phyloP scores from a whole-genome alignment of 2,113 vertebrate species.

The Rhizomys pruinosus region DNA sequence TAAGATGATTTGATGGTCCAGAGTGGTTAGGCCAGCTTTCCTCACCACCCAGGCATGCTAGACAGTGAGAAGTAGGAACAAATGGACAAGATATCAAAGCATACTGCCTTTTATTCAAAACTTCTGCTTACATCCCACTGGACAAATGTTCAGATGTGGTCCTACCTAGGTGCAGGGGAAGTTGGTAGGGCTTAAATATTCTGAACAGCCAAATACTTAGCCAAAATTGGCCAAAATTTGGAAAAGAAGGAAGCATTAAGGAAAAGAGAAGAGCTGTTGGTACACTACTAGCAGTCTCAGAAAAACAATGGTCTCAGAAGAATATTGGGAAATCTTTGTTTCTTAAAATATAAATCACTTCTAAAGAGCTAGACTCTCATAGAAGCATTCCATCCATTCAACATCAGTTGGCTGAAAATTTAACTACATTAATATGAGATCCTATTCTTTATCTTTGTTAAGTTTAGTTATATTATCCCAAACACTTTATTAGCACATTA shows the following conservation, averaged over 20 bases:
- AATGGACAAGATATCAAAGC: neutral
- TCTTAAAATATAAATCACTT: neutral
- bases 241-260: too few relatives aligned
- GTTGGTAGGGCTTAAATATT: neutral
- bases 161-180: neutral
- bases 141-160: neutral
- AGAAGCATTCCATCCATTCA: neutral
- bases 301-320: conserved; percentile 36
- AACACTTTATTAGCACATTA: neutral
- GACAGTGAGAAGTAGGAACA: neutral
- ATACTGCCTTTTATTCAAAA: neutral
- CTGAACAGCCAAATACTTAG: neutral
- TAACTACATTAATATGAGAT: conserved; percentile 1
- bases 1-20: neutral
- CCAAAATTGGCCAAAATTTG: neutral
- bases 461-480: neutral
- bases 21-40: neutral
- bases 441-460: conserved; percentile 1
- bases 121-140: neutral
- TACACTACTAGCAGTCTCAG: neutral
- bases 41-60: neutral
- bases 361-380: conserved; percentile 26
- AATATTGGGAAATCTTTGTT: conserved; percentile 58
- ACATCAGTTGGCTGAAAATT: neutral
- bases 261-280: neutral